These are phyloP conservation scores for Cyanistes caeruleus DNA, from an alignment of 2,113 vertebrate genomes.

Conservation along the genomic window DNA sequence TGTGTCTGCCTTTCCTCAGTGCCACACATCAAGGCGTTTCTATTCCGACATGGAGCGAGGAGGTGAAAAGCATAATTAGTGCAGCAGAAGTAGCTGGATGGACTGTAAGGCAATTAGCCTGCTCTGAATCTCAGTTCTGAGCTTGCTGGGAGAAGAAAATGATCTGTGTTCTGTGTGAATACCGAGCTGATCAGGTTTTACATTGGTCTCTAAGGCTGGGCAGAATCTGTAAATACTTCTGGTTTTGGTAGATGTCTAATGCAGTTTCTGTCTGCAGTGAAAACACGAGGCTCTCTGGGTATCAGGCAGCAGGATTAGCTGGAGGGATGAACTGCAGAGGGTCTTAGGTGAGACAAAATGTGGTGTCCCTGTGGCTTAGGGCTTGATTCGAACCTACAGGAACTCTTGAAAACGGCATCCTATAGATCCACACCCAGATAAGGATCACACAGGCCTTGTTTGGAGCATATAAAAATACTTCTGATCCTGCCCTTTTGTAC, in stretches of 20 bases:
- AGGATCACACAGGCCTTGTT: neutral
- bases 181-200: slow-evolving; percentile 11
- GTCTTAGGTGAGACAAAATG: neutral
- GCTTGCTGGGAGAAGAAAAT: slow-evolving; percentile 47
- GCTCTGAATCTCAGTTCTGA: slow-evolving; percentile 54
- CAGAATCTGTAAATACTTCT: slow-evolving; percentile 20
- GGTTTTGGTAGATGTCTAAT: neutral
- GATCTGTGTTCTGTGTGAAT: slow-evolving; percentile 14
- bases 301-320: neutral
- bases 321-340: slow-evolving; percentile 16
- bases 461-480: slow-evolving; percentile 9
- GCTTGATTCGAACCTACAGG: neutral
- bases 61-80: slow-evolving; percentile 63
- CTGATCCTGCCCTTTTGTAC: neutral
- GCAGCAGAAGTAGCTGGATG: slow-evolving; percentile 29
- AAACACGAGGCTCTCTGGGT: neutral
- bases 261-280: neutral
- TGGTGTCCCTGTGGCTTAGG: neutral
- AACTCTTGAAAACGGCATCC: slow-evolving; percentile 3
- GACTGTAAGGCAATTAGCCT: slow-evolving; percentile 42
- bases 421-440: neutral
- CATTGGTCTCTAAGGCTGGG: neutral
- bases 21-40: slow-evolving; percentile 31
- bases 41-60: slow-evolving; percentile 17
- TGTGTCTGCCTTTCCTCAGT: slow-evolving; percentile 24